phyloP scores from a whole-genome alignment of 2,797 vertebrate genomes.

The Darevskia mixta region DNA sequence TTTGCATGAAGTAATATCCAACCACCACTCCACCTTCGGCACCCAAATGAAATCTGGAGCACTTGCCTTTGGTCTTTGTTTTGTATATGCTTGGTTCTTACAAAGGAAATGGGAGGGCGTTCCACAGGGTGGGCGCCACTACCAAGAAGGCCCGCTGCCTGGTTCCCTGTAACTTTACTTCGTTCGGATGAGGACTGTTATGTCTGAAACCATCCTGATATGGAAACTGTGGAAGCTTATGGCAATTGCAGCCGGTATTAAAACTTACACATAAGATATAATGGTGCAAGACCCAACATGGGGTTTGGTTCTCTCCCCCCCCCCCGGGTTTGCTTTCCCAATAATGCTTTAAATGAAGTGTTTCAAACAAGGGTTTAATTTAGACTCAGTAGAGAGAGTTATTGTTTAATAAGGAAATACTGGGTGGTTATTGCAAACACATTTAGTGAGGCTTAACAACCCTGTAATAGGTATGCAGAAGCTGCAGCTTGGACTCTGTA shows the following conservation, averaged over 20 bases:
- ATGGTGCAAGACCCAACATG: conserved; percentile 49
- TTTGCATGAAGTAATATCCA: neutral
- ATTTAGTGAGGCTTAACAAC: conserved; percentile 59
- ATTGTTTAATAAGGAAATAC: conserved; percentile 66
- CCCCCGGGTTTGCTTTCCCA: conserved; percentile 49
- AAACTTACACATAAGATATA: conserved; percentile 29
- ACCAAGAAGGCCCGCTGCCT: too few species aligned
- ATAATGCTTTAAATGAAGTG: conserved; percentile 62
- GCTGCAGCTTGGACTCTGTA: conserved; percentile 45
- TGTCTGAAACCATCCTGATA: too few species aligned
- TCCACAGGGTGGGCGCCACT: too few species aligned
- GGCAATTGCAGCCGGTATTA: conserved; percentile 38
- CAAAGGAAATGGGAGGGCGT: too few species aligned
- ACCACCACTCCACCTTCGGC: neutral
- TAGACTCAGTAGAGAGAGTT: conserved; percentile 65
- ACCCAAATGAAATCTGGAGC: neutral
- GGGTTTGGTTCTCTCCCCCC: conserved; percentile 26
- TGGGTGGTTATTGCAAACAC: conserved; percentile 63
- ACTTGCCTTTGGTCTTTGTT: neutral
- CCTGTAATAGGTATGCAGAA: conserved; percentile 53
- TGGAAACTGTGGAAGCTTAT: too few species aligned
- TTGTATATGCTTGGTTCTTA: neutral
- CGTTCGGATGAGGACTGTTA: too few species aligned
- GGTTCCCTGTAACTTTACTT: too few species aligned
- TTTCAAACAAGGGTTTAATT: conserved; percentile 70